These are phyloP conservation scores for Coryphaenoides rupestris DNA, from an alignment of 2,113 vertebrate species.

Conservation along the genomic window DNA sequence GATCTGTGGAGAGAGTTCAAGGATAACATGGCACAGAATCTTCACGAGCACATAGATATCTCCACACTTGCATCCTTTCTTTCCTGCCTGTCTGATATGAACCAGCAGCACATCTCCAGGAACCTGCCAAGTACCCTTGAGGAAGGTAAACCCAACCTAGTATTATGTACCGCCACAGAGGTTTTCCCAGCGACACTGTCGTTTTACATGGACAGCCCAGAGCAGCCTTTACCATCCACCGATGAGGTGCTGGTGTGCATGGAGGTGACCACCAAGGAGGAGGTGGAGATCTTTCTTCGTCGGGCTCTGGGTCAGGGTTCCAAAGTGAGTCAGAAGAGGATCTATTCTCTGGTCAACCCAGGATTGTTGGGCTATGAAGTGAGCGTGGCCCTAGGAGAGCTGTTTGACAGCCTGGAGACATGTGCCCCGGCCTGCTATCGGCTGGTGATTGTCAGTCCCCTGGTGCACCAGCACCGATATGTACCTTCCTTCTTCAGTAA, in stretches of 20 bases:
- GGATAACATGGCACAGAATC: constrained; percentile 47
- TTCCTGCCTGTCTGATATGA: constrained; percentile 47
- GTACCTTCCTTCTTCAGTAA: constrained; percentile 72
- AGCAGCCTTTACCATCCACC: constrained; percentile 61
- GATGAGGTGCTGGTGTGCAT: constrained; percentile 76
- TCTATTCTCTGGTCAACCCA: constrained; percentile 69
- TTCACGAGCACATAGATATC: constrained; percentile 59
- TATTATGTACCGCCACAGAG: constrained; percentile 63
- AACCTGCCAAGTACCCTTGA: constrained; percentile 51
- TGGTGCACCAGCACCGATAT: constrained; percentile 68
- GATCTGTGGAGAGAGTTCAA: constrained; percentile 65
- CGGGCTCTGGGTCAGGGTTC: constrained; percentile 56
- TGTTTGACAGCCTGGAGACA: constrained; percentile 58
- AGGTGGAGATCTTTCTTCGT: constrained; percentile 75
- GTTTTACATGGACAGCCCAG: constrained; percentile 56
- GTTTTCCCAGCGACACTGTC: constrained; percentile 60
- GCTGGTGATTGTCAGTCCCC: constrained; percentile 65
- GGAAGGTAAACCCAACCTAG: constrained; percentile 65
- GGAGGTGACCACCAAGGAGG: constrained; percentile 67
- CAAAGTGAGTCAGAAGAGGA: constrained; percentile 52
- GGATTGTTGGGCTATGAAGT: constrained; percentile 72
- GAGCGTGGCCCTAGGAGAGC: constrained; percentile 60
- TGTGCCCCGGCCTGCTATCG: constrained; percentile 53
- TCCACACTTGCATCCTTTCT: constrained; percentile 56
- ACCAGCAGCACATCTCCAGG: constrained; percentile 38